Evolutionary conservation across 1,140 invertebrate genomes (phyloP).

Genomic region (Formica exsecta): DNA sequence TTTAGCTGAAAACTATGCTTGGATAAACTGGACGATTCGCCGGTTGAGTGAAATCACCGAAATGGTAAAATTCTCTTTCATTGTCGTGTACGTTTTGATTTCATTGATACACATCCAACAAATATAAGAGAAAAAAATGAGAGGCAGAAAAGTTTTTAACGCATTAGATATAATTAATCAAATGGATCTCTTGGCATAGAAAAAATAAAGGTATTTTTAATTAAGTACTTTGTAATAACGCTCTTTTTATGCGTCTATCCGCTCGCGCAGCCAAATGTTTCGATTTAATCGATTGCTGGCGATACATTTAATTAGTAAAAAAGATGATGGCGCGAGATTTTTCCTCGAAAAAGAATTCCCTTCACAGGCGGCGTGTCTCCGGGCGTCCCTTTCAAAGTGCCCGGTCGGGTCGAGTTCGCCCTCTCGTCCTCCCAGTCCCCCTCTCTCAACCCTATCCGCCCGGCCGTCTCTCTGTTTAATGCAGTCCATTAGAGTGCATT

Average conservation of each 20-base stretch:
- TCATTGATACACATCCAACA: constrained; percentile 39
- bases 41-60: constrained; percentile 58
- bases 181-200: background rate
- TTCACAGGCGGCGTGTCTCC: constrained; percentile 32
- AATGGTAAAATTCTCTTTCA: constrained; percentile 62
- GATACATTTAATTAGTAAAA: constrained; percentile 43
- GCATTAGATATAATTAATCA: constrained; percentile 20
- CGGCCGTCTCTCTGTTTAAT: constrained; percentile 76
- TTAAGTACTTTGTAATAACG: background rate
- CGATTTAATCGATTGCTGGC: constrained; percentile 40
- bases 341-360: constrained; percentile 37
- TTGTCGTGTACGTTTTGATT: constrained; percentile 57
- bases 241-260: no score
- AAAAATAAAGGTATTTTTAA: background rate
- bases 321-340: constrained; percentile 32
- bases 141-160: constrained; percentile 4
- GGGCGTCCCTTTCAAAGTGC: constrained; percentile 54
- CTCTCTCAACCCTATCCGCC: constrained; percentile 76
- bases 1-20: constrained; percentile 62
- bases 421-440: background rate
- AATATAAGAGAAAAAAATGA: background rate
- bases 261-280: background rate
- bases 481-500: constrained; percentile 84
- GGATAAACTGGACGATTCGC: constrained; percentile 59
- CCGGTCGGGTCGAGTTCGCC: constrained; percentile 54